These are phyloP conservation scores for Pseudolaguvia tuberculata DNA, from an alignment of 2,113 vertebrate genomes.

Conservation along the genomic window DNA sequence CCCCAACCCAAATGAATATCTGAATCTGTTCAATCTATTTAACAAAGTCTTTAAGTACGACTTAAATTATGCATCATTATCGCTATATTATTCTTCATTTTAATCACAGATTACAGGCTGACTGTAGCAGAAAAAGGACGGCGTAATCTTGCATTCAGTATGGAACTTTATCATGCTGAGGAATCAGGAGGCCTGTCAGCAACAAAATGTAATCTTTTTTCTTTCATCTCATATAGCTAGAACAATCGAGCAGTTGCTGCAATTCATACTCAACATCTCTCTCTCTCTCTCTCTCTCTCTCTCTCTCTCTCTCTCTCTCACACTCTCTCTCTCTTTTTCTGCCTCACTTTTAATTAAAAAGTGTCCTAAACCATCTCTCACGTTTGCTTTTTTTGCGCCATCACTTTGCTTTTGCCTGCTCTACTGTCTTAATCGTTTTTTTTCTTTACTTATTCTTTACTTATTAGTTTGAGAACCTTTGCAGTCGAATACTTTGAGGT, in stretches of 20 bases:
- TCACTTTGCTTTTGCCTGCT: slow-evolving; percentile 12
- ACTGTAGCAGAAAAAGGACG: slow-evolving; percentile 58
- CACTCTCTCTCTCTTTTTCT: slow-evolving; percentile 38
- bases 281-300: slow-evolving; percentile 36
- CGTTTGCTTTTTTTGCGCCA: slow-evolving; percentile 30
- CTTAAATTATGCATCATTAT: slow-evolving; percentile 72
- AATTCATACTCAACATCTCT: slow-evolving; percentile 59
- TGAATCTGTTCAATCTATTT: slow-evolving; percentile 59
- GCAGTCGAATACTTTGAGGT: slow-evolving; percentile 39
- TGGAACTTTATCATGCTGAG: slow-evolving; percentile 66
- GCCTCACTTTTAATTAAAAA: slow-evolving; percentile 67
- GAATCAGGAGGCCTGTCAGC: slow-evolving; percentile 72
- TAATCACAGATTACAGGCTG: slow-evolving; percentile 63
- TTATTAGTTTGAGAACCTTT: slow-evolving; percentile 29
- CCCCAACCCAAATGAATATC: slow-evolving; percentile 43
- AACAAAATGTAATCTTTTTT: slow-evolving; percentile 70
- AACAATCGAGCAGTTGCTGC: slow-evolving; percentile 63
- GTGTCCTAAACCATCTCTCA: slow-evolving; percentile 53
- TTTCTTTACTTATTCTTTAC: no score
- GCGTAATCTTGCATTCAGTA: slow-evolving; percentile 60
- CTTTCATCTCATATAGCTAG: slow-evolving; percentile 63
- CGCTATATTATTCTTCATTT: slow-evolving; percentile 63
- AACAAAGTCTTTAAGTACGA: slow-evolving; percentile 66
- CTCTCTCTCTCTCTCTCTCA: slow-evolving; percentile 47
- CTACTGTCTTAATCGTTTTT: slow-evolving; percentile 8